A percentile compares a stretch with the other conserved stretches of the same genome.
Evolutionary conservation across 2,888 invertebrate genomes (phyloP).

Genomic region (Brenthis daphne): DNA sequence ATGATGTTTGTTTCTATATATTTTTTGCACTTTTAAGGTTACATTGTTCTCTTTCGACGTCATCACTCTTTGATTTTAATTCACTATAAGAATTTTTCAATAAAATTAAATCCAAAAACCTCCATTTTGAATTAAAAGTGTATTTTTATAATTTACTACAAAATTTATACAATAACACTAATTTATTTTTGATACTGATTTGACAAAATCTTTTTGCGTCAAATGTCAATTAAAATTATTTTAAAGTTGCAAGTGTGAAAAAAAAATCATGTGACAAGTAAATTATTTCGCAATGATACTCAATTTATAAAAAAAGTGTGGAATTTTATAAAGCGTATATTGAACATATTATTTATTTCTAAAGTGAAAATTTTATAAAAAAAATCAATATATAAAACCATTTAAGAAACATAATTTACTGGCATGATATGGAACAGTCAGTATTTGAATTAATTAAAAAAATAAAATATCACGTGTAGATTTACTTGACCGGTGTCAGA

Average conservation of each 20-base stretch:
- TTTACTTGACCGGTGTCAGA: constrained; percentile 60
- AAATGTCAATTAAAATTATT: constrained; percentile 33
- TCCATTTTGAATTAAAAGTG: constrained; percentile 50
- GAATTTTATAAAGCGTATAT: no score
- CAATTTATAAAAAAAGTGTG: no score
- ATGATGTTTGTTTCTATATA: constrained; percentile 69
- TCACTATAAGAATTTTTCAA: constrained; percentile 42
- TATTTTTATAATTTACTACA: constrained; percentile 37
- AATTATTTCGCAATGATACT: background rate
- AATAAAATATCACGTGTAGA: constrained; percentile 71
- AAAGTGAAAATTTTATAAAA: no score
- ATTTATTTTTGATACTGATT: constrained; percentile 36
- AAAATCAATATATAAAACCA: no score
- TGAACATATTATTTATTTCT: no score
- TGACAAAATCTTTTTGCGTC: constrained; percentile 44
- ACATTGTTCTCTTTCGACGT: constrained; percentile 73
- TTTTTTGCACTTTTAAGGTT: constrained; percentile 75
- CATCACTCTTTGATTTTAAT: constrained; percentile 62
- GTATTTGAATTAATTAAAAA: constrained; percentile 64
- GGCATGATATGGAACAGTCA: constrained; percentile 64
- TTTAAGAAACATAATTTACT: constrained; percentile 42
- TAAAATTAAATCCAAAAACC: constrained; percentile 34
- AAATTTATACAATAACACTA: constrained; percentile 26
- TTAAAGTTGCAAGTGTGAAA: constrained; percentile 32
- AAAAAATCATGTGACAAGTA: constrained; percentile 3